Conservation (phyloP, 2,888 invertebrate genomes). For the Tromatobia lineatoria region DNA sequence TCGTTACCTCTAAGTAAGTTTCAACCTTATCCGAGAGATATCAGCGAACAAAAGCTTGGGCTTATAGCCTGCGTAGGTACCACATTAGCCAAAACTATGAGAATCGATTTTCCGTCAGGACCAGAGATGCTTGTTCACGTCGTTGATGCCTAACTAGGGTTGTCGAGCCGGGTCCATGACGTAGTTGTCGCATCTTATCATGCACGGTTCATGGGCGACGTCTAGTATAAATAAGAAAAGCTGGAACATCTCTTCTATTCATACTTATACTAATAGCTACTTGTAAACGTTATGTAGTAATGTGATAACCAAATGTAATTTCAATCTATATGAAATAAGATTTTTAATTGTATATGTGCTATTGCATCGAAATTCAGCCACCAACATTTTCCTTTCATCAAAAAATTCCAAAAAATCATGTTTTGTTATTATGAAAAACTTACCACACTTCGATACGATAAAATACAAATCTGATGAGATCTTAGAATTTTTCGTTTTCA, state of each 20-base stretch:
- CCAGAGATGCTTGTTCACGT: conserved; percentile 5
- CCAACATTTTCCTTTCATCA: too few species aligned
- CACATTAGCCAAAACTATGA: neutral
- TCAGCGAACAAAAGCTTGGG: neutral
- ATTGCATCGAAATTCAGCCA: too few species aligned
- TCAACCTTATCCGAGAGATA: neutral
- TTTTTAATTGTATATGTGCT: too few species aligned
- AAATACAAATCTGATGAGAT: too few species aligned
- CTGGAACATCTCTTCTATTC: neutral
- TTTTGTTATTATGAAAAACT: too few species aligned
- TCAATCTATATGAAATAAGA: too few species aligned
- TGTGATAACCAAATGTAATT: too few species aligned
- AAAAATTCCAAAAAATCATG: too few species aligned
- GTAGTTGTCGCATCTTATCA: neutral
- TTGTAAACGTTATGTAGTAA: too few species aligned
- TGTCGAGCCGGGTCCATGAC: neutral
- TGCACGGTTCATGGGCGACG: neutral
- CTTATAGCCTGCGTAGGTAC: neutral
- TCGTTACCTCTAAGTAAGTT: neutral
- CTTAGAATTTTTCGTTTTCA: too few species aligned
- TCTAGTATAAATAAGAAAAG: neutral
- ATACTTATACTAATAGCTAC: too few species aligned
- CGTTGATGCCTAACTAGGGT: neutral
- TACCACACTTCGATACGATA: too few species aligned
- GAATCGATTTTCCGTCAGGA: conserved; percentile 36